These are phyloP conservation scores for Dryoscopus gambensis DNA, from an alignment of 2,113 vertebrate genomes.

Conservation along the genomic window DNA sequence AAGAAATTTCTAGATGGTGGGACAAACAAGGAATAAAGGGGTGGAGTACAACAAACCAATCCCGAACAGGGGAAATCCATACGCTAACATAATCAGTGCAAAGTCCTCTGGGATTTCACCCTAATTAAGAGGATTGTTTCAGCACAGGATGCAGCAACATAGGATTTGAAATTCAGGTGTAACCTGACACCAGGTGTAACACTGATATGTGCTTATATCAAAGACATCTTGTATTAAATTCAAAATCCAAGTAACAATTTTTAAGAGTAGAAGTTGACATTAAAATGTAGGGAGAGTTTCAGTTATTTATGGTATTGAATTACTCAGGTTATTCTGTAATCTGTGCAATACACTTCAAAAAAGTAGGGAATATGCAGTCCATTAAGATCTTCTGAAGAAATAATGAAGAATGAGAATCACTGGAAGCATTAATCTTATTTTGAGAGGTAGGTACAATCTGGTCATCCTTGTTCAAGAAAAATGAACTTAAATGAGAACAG, in stretches of 20 bases:
- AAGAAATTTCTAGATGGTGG: too few relatives aligned
- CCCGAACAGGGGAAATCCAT: too few relatives aligned
- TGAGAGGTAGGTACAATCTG: constrained; percentile 22
- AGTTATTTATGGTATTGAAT: not conserved
- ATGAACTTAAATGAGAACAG: constrained; percentile 41
- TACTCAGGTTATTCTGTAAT: not conserved
- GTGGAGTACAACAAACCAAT: too few relatives aligned
- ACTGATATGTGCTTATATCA: not conserved
- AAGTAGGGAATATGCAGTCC: not conserved
- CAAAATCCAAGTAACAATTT: not conserved
- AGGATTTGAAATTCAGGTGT: not conserved
- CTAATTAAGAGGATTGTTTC: too few relatives aligned
- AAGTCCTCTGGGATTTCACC: too few relatives aligned
- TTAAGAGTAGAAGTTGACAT: not conserved
- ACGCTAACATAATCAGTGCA: too few relatives aligned
- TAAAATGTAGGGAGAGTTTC: not conserved
- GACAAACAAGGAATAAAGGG: too few relatives aligned
- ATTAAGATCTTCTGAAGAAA: not conserved
- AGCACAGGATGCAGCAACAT: too few relatives aligned
- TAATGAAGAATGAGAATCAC: not conserved
- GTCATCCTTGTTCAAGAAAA: constrained; percentile 30
- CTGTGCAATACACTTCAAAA: not conserved
- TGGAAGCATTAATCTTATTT: constrained; percentile 32
- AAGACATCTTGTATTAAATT: not conserved
- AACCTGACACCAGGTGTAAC: not conserved